phyloP scores from a whole-genome alignment of 1,140 invertebrate species.

The Drosophila pallidifrons region DNA sequence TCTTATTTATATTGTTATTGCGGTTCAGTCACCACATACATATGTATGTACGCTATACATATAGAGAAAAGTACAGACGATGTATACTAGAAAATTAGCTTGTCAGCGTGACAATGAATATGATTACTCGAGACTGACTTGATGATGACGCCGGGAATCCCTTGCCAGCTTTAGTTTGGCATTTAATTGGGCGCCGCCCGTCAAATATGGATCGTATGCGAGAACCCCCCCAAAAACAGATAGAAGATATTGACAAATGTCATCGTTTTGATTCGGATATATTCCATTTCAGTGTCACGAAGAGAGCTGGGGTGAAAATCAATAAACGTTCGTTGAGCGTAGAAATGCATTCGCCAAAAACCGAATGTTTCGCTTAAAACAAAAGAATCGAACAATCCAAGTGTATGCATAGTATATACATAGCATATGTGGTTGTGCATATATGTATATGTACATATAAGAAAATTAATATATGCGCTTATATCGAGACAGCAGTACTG shows the following conservation, averaged over 20 bases:
- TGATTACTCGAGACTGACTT: slow-evolving; percentile 34
- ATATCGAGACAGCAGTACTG: slow-evolving; percentile 8
- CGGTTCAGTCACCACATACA: slow-evolving; percentile 8
- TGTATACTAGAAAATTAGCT: slow-evolving; percentile 37
- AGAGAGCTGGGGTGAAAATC: slow-evolving; percentile 38
- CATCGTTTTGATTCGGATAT: slow-evolving; percentile 17
- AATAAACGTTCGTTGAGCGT: slow-evolving; percentile 41
- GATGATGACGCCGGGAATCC: slow-evolving; percentile 70
- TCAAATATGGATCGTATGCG: slow-evolving; percentile 49
- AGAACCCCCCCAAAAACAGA: not conserved
- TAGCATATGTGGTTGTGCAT: not conserved
- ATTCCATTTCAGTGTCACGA: not conserved
- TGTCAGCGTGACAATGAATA: slow-evolving; percentile 51
- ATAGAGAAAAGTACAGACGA: not conserved
- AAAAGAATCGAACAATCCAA: slow-evolving; percentile 23
- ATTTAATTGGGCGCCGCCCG: slow-evolving; percentile 56
- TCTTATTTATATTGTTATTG: slow-evolving; percentile 14
- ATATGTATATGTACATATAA: slow-evolving; percentile 12
- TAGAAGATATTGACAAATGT: slow-evolving; percentile 29
- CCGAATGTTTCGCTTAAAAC: slow-evolving; percentile 15
- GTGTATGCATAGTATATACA: slow-evolving; percentile 15
- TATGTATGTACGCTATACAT: not conserved
- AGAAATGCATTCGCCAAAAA: slow-evolving; percentile 17
- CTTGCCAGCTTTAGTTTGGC: slow-evolving; percentile 64
- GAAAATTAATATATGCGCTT: slow-evolving; percentile 25